Base-by-base conservation (phyloP, 2,888 invertebrate species). In the Lithophane leautieri region DNA sequence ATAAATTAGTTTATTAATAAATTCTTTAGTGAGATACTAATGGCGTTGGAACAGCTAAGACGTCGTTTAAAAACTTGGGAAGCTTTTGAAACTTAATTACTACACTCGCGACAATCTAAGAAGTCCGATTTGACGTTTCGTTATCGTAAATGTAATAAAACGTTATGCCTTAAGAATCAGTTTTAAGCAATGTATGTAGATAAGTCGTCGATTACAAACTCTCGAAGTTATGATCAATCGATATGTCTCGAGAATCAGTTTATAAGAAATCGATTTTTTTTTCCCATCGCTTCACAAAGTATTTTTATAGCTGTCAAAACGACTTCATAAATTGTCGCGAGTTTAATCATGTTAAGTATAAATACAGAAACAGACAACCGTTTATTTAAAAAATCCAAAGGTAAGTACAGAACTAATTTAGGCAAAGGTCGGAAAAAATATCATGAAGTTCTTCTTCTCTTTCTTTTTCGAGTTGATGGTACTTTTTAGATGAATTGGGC, bases 1-100 rank as follows among this genome's bases (percentile, higher is more conserved):
- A 79, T 75, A 79, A 85, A 85, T 83, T 65, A 34, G 58, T 68
- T 81, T 40, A 69, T 72, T 79, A 79, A 60, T 78, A 42, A 67
- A 72, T 72, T 69, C 44, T 78, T 73, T 74, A 62, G n/a, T 69
- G n/a, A 47, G 52, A 72, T 68, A 44, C 50, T 73, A 54, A 44
- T 66, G 25, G 28, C 50, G 47, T 25, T 60, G 44, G 52, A 54
- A 61, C 19, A 14, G 44, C 40, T 42, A 7, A 25, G 19, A 34
- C 7, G 8, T 40, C 67, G n/a, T 25, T 56, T 25, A 56, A 14
- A 56, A 2, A 25, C 25, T 56, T 56, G 25, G 25, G 25, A 56
- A 56, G 56, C 56, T 56, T 25, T 56, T 56, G 25, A 25, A 56
- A 56, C 25, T 25, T n/a, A n/a, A n/a, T n/a, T n/a, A n/a, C n/a